Base-by-base conservation (phyloP, 92 coral and sea anemone genomes). In the Epizoanthus illoricatus region DNA sequence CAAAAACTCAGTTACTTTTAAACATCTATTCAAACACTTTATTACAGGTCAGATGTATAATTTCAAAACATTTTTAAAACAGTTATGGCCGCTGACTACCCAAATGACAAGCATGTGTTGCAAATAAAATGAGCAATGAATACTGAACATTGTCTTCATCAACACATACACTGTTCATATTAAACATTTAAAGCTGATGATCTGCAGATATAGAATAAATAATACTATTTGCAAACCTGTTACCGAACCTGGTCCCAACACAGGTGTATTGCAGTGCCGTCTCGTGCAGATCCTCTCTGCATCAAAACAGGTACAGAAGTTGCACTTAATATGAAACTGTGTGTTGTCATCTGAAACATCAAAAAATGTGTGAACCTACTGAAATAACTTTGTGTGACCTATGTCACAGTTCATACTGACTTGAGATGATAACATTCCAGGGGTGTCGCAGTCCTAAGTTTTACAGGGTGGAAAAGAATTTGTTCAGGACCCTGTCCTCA, bases 211-310 rank as follows among this genome's bases (percentile, higher is more conserved):
- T 5, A 3, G 55, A 18, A 12, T 19, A 68, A 67, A 69, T 16
- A 20, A n/a, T n/a, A n/a, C n/a, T n/a, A n/a, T n/a, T 33, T 10
- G 5, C 59, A 81, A 19, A 94, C 95, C 92, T 57, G 89, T 33
- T 54, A 60, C 80, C 36, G 81, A n/a, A 13, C 81, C 84, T 2
- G 91, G 80, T 68, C 84, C 81, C 18, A 84, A 56, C 13, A 78
- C 79, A 4, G 92, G 67, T 9, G 78, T 75, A 21, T 86, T 45
- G 63, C 98, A 95, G 65, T 92, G 86, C 3, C 87, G 85, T 79
- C 84, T 95, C 5, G 98, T 93, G 71, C 98, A 95, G 36, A 88
- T 88, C 80, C 92, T 86, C 87, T 95, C 92, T 20, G 94, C 99
- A 79, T 93, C 91, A 79, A 91, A 96, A 75, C 99, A 96, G 10